Conservation (phyloP, 2,888 invertebrate genomes). For the Cinara cedri region DNA sequence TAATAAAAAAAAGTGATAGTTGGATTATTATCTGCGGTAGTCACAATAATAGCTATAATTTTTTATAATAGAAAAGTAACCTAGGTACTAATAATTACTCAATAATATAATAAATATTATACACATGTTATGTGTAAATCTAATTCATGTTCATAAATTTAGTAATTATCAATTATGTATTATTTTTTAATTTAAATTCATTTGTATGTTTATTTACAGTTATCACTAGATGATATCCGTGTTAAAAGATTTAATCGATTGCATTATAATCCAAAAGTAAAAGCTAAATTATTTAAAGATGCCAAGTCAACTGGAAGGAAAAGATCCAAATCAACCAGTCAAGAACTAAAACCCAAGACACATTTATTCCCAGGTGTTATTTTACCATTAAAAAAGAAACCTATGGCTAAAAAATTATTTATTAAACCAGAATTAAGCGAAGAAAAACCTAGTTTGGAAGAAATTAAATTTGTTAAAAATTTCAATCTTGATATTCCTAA, state of each 20-base stretch:
- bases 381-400: slow-evolving; percentile 44
- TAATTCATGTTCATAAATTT: background rate
- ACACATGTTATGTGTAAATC: too few relatives aligned
- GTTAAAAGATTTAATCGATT: slow-evolving; percentile 40
- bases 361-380: slow-evolving; percentile 40
- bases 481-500: slow-evolving; percentile 2
- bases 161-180: background rate
- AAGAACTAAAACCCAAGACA: slow-evolving; percentile 13
- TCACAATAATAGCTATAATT: too few relatives aligned
- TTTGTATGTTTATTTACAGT: slow-evolving; percentile 16
- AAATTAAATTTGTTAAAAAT: background rate
- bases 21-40: background rate
- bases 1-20: too few relatives aligned
- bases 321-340: slow-evolving; percentile 39
- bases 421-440: slow-evolving; percentile 24
- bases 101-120: too few relatives aligned
- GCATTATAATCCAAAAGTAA: slow-evolving; percentile 38
- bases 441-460: background rate
- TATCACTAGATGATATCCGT: slow-evolving; percentile 50
- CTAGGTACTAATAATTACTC: too few relatives aligned
- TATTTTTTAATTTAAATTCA: background rate
- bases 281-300: slow-evolving; percentile 50
- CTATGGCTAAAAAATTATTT: slow-evolving; percentile 16
- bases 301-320: slow-evolving; percentile 37
- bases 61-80: too few relatives aligned